These are phyloP conservation scores for Theristicus caerulescens DNA, from an alignment of 2,113 vertebrate genomes.

Conservation along the genomic window DNA sequence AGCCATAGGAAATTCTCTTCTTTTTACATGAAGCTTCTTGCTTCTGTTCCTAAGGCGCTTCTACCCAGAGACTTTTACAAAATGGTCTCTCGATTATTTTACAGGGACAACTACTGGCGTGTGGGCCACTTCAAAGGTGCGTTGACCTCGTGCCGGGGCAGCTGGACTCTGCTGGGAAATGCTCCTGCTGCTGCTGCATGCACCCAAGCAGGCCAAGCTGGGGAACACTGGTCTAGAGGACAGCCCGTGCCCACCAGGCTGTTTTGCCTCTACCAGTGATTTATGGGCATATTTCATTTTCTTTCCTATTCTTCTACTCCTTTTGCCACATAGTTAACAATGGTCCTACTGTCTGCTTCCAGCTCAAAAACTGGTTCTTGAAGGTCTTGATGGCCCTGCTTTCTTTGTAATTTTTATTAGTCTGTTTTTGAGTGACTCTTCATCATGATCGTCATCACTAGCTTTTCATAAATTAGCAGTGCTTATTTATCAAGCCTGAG, in stretches of 20 bases:
- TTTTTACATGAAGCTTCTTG: background rate
- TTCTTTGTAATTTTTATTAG: background rate
- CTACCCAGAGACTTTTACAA: accelerated
- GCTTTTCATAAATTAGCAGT: background rate
- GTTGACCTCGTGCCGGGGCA: background rate
- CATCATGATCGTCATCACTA: background rate
- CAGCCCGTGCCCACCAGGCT: background rate
- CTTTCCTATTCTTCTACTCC: background rate
- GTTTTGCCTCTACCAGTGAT: background rate
- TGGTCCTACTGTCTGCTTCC: background rate
- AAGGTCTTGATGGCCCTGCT: background rate
- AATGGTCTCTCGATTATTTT: background rate
- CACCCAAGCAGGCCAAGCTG: background rate
- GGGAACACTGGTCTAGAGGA: background rate
- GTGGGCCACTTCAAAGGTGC: background rate
- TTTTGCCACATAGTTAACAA: background rate
- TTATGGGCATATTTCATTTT: background rate
- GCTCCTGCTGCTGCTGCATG: background rate
- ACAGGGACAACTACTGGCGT: accelerated
- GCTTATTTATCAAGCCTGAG: background rate
- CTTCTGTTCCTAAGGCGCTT: background rate
- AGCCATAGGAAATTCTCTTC: background rate
- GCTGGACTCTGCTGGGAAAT: background rate
- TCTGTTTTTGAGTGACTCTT: background rate
- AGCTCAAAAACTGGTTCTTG: background rate